A percentile compares a stretch with the other conserved stretches of the same genome.
phyloP scores from a whole-genome alignment of 2,113 vertebrate genomes.

The Gavialis gangeticus region DNA sequence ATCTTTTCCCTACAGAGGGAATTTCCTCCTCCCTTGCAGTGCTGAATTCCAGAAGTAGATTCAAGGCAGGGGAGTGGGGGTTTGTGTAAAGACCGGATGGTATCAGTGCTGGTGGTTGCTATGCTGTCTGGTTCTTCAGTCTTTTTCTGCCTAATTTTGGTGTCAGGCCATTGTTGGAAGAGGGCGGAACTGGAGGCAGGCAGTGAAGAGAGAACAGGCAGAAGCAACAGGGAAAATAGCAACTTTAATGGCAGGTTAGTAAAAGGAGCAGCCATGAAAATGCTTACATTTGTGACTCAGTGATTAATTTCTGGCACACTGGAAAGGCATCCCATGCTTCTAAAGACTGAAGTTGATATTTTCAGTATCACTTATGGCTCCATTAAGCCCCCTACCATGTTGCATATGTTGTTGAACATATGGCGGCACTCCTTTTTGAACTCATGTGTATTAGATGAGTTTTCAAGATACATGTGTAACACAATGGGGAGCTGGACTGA shows the following conservation, averaged over 20 bases:
- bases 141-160: rapidly evolving
- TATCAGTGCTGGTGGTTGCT: background rate
- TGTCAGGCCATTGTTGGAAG: background rate
- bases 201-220: background rate
- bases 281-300: background rate
- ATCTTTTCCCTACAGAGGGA: background rate
- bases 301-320: background rate
- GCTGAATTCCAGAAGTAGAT: background rate
- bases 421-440: background rate
- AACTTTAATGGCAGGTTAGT: background rate
- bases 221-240: background rate
- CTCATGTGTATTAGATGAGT: rapidly evolving
- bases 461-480: background rate
- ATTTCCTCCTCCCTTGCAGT: background rate
- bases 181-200: background rate
- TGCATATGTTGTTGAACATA: too few relatives aligned
- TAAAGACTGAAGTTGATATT: background rate
- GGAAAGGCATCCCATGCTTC: background rate
- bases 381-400: background rate
- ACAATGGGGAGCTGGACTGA: background rate
- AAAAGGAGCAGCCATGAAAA: background rate
- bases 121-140: background rate
- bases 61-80: too few relatives aligned
- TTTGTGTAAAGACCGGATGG: too few relatives aligned
- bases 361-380: background rate